Percentiles rank a stretch among this genome's conserved stretches.
These are phyloP conservation scores for Chelidonichthys spinosus DNA, from an alignment of 2,797 vertebrate genomes.

Conservation along the genomic window DNA sequence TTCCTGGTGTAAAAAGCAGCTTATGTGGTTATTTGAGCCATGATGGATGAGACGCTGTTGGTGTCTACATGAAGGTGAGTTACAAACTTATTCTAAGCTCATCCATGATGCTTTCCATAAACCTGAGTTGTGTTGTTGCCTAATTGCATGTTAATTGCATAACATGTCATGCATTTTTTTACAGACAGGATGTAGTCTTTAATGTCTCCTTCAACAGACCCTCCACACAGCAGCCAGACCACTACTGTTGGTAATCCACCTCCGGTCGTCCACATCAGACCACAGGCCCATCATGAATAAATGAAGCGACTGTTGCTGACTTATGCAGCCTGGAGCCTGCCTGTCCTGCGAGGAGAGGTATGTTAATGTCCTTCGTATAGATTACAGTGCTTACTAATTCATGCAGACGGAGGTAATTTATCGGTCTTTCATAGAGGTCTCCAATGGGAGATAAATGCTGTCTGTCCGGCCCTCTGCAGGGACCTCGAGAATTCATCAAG, in stretches of 20 bases:
- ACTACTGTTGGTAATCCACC: conserved; percentile 39
- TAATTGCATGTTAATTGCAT: too few species aligned
- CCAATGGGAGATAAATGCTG: conserved; percentile 74
- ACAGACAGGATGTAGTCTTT: neutral
- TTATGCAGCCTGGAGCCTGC: conserved; percentile 46
- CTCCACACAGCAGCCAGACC: neutral
- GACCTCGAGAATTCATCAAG: conserved; percentile 71
- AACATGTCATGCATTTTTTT: too few species aligned
- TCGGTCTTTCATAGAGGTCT: conserved; percentile 70
- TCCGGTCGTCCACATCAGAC: conserved; percentile 30
- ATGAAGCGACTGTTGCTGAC: conserved; percentile 56
- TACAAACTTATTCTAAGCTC: too few species aligned
- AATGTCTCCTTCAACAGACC: neutral
- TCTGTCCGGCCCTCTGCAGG: conserved; percentile 59
- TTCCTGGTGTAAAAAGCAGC: too few species aligned
- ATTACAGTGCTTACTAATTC: conserved; percentile 76
- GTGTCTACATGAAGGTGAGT: too few species aligned
- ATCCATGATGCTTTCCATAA: too few species aligned
- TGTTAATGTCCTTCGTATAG: conserved; percentile 70
- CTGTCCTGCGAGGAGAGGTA: conserved; percentile 35
- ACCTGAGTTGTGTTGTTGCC: too few species aligned
- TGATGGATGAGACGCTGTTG: too few species aligned
- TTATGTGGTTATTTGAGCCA: too few species aligned
- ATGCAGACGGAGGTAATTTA: conserved; percentile 77
- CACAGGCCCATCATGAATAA: conserved; percentile 61